phyloP scores from a whole-genome alignment of 2,113 vertebrate species.

The Cebidichthys violaceus region DNA sequence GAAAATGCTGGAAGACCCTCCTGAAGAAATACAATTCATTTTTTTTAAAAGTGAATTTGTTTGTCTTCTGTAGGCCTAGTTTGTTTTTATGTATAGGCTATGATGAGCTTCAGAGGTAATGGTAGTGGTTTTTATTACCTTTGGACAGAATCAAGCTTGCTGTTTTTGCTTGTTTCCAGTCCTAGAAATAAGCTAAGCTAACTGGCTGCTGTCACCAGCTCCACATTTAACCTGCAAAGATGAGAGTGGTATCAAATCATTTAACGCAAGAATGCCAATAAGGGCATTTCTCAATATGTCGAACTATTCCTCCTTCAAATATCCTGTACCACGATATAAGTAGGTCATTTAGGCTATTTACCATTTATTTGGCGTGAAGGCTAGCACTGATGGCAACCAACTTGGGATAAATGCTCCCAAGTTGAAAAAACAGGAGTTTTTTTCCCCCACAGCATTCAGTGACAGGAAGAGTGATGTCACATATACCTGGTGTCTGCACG shows the following conservation, averaged over 20 bases:
- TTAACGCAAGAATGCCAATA: background rate
- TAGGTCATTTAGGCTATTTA: background rate
- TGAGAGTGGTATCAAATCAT: background rate
- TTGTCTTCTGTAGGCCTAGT: background rate
- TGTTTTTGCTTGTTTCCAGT: background rate
- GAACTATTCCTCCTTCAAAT: background rate
- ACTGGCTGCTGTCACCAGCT: background rate
- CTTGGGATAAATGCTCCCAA: background rate
- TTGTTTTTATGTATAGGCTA: background rate
- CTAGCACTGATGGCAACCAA: background rate
- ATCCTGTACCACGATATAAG: background rate
- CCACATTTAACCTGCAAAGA: background rate
- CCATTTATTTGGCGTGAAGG: background rate
- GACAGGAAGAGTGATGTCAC: conserved; percentile 46
- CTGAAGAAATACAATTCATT: background rate
- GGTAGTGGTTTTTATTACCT: background rate
- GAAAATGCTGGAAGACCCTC: too few species aligned
- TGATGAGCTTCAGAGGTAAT: background rate
- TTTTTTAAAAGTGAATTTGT: background rate
- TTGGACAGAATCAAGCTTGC: background rate
- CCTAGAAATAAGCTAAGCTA: background rate
- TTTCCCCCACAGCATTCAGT: background rate
- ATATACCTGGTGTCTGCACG: conserved; percentile 6
- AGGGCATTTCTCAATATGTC: background rate
- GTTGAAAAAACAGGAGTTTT: background rate